Evolutionary conservation across 2,888 invertebrate genomes (phyloP), one percentile per base, ranked within the genome.

Genomic region (Drosophila acutilabella): DNA sequence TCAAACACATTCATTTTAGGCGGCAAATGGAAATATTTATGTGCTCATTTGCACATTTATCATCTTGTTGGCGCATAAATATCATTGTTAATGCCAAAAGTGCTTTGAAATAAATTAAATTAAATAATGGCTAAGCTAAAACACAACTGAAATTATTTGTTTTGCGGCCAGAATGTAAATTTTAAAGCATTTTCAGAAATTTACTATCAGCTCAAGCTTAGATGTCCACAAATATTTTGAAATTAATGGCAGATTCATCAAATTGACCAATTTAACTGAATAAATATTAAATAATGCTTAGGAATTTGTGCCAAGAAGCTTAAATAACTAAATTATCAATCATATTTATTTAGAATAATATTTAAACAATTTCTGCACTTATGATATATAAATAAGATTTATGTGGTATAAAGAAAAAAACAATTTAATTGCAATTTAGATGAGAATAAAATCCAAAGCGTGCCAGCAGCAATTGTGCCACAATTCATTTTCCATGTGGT

Each of bases 401-500:
- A 30, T 30, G 30, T 30, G 30, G 30, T 30, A 30, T 30, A 8
- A 30, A 30, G 8, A 10, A 14, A 14, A n/a, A 48, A 30, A n/a
- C 26, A 52, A 23, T 56, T 57, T 41, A 8, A 42, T 2, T 52
- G 48, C 2, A 58, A 18, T 48, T 47, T 41, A 58, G 10, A 26
- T 44, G 16, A 58, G 69, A 51, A 41, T 42, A 41, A 44, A 54
- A 47, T 47, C 8, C 33, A 36, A 36, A 54, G 42, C 13, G n/a
- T 57, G 36, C 36, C 69, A 70, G 58, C 58, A 26, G 40, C 41
- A 41, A 71, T 53, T 30, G 5, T 16, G 48, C 74, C 51, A 78
- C 76, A 77, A 80, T 69, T 85, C 71, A 81, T 82, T 68, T 75
- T 70, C 52, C 69, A 57, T 71, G 71, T 65, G 70, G 65, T 64